Conservation (phyloP, 2,797 vertebrate genomes). For the Xiphophorus birchmanni region DNA sequence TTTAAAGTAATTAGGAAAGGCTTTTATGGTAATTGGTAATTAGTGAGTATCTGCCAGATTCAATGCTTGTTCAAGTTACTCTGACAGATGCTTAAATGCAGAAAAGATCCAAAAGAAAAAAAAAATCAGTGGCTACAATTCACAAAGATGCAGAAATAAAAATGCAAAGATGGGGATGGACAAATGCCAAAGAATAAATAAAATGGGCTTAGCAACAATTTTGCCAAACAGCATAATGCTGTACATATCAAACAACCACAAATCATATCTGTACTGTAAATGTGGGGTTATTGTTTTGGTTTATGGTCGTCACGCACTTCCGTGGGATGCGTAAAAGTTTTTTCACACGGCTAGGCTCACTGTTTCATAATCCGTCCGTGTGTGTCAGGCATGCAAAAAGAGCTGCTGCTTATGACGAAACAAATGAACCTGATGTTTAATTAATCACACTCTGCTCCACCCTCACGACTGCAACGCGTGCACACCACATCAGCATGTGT, state of each 20-base stretch:
- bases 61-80: not conserved
- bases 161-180: too few relatives aligned
- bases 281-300: not conserved
- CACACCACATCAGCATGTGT: slow-evolving; percentile 18
- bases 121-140: slow-evolving; percentile 1
- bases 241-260: not conserved
- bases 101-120: not conserved
- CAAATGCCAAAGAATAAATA: not conserved
- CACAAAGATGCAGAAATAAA: not conserved
- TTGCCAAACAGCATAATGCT: not conserved
- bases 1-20: slow-evolving; percentile 30
- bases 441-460: slow-evolving; percentile 5
- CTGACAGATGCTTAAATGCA: slow-evolving; percentile 17
- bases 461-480: slow-evolving; percentile 15
- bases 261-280: not conserved
- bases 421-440: slow-evolving; percentile 7
- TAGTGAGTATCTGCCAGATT: slow-evolving; percentile 9
- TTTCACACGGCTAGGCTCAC: slow-evolving; percentile 1
- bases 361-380: slow-evolving; percentile 13
- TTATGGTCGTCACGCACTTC: not conserved
- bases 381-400: slow-evolving; percentile 4
- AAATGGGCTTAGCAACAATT: not conserved
- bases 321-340: not conserved
- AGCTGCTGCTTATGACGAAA: slow-evolving; percentile 1
- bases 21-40: slow-evolving; percentile 32